These are phyloP conservation scores for Oscheius myriophilus DNA, from an alignment of 2,888 invertebrate genomes.

Conservation along the genomic window DNA sequence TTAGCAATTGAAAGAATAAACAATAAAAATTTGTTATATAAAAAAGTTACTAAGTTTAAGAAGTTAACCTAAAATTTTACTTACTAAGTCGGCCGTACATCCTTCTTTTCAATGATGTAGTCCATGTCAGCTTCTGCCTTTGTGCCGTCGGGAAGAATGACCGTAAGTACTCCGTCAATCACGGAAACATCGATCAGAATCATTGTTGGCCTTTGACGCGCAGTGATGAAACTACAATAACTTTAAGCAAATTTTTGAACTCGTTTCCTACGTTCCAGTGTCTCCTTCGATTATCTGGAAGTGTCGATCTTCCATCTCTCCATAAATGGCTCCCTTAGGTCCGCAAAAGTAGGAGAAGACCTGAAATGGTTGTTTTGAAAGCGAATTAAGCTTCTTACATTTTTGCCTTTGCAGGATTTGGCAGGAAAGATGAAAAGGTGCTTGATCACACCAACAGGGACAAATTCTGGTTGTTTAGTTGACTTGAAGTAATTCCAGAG, in stretches of 20 bases:
- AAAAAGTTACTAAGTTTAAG: too few relatives aligned
- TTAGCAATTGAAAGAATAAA: too few relatives aligned
- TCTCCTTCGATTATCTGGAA: slow-evolving; percentile 40
- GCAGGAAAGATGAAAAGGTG: slow-evolving; percentile 48
- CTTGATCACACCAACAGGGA: slow-evolving; percentile 49
- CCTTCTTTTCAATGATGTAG: slow-evolving; percentile 32
- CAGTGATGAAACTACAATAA: slow-evolving; percentile 41
- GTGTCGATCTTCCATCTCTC: slow-evolving; percentile 42
- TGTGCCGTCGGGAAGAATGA: slow-evolving; percentile 26
- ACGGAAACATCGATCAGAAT: slow-evolving; percentile 33
- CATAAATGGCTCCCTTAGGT: slow-evolving; percentile 29
- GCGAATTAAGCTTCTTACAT: neutral
- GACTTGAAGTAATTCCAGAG: slow-evolving; percentile 21
- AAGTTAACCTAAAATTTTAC: slow-evolving; percentile 19
- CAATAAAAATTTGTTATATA: neutral
- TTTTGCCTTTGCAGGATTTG: slow-evolving; percentile 37
- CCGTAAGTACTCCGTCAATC: slow-evolving; percentile 24
- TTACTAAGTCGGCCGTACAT: slow-evolving; percentile 39
- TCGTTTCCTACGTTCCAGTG: slow-evolving; percentile 37
- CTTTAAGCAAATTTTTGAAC: neutral
- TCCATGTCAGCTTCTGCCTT: slow-evolving; percentile 31
- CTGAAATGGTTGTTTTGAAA: slow-evolving; percentile 32
- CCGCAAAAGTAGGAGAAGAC: slow-evolving; percentile 49
- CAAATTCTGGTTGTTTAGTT: slow-evolving; percentile 29
- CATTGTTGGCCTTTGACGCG: slow-evolving; percentile 44